Evolutionary conservation across 2,888 invertebrate species (phyloP), one percentile per base, ranked within the genome.

Genomic region (Sinohyriopsis cumingii): DNA sequence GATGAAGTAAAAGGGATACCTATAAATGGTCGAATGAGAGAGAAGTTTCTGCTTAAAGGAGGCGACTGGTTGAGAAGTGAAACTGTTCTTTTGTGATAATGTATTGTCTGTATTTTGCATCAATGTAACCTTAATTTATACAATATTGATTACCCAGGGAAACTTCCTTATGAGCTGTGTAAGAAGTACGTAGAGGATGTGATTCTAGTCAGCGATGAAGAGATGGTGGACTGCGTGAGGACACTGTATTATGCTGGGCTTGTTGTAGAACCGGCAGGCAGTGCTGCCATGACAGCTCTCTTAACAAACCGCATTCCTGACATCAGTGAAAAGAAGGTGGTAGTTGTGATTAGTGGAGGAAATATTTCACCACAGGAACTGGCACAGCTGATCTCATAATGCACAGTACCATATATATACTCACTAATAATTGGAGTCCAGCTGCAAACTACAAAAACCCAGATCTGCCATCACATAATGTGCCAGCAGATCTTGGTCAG

Each of bases 231-330:
- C 5, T 78, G 84, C 60, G 82, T 87, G 83, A 73, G 76, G 33
- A 69, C 73, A 19, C 74, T 89, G 56, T 86, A 83, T 69, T 67
- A 82, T 7, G 66, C 81, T 4, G 88, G 88, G 19, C 72, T 89
- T 20, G 82, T 85, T 12, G 87, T 87, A 19, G 89, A 89, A 74
- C 88, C 89, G 12, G 84, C 89, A 5, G 89, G 89, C 1, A 82
- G 86, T 67, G 87, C 87, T 24, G 86, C 86, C 55, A 68, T 78
- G 55, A 73, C 76, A 22, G 88, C 89, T 15, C 69, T 89, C 7
- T 55, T 85, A 28, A 69, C 72, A 61, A 78, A 78, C 12, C 83
- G 85, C 60, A 82, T 89, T 9, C 87, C 86, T 25, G 81, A 86
- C 68, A 76, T 83, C 18, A 69, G 71, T 12, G 83, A 83, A 12